Conservation (phyloP, 2,888 invertebrate species). For the Cataglyphis albicans region DNA sequence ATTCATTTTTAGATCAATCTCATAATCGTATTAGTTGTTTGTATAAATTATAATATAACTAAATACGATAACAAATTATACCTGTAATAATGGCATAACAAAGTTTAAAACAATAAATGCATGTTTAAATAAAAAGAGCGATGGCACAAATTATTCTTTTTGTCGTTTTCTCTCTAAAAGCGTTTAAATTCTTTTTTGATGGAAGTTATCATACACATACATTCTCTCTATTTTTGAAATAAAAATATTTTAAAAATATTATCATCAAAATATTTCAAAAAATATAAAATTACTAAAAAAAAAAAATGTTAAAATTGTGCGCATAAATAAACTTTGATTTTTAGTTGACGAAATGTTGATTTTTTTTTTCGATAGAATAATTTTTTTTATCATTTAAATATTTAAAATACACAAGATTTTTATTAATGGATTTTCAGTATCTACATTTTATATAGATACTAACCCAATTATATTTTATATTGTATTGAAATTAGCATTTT, state of each 20-base stretch:
- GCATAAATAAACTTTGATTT: slow-evolving; percentile 19
- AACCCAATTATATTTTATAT: not conserved
- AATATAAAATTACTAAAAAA: slow-evolving; percentile 1
- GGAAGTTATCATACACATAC: slow-evolving; percentile 24
- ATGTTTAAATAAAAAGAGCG: not conserved
- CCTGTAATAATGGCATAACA: not conserved
- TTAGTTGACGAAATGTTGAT: slow-evolving; percentile 3
- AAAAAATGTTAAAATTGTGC: slow-evolving; percentile 9
- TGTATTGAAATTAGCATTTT: not conserved
- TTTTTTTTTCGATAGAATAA: not conserved
- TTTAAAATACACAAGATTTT: not conserved
- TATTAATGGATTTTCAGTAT: slow-evolving; percentile 14
- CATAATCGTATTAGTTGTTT: slow-evolving; percentile 14
- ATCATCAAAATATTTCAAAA: slow-evolving; percentile 11
- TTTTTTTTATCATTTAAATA: slow-evolving; percentile 6
- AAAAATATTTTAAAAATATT: slow-evolving; percentile 31
- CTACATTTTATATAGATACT: not conserved
- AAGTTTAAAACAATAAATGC: not conserved
- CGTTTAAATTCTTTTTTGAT: slow-evolving; percentile 28
- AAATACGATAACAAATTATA: slow-evolving; percentile 8
- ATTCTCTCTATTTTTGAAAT: not conserved
- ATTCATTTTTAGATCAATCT: slow-evolving; percentile 19
- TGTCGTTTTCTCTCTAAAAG: slow-evolving; percentile 2
- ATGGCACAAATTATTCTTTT: slow-evolving; percentile 6
- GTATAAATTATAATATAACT: slow-evolving; percentile 25